Evolutionary conservation across 1,140 invertebrate species (phyloP).

Genomic region (Trichomalopsis sarcophagae): DNA sequence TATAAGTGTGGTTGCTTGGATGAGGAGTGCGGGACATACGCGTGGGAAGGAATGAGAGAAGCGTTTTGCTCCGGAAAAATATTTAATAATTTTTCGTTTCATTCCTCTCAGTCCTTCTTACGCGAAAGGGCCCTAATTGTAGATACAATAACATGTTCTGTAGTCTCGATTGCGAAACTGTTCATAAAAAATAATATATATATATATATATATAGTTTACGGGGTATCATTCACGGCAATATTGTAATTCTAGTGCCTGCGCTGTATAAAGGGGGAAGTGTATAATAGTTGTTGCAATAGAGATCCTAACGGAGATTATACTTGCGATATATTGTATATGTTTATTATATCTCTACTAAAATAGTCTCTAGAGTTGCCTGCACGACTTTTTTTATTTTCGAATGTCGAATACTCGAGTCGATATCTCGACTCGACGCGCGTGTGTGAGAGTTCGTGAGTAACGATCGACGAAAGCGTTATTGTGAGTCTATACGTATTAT

Average conservation of each 20-base stretch:
- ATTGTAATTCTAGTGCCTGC: slow-evolving; percentile 56
- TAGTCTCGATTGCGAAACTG: slow-evolving; percentile 7
- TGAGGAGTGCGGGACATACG: not conserved
- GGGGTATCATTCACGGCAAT: slow-evolving; percentile 48
- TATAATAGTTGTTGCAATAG: slow-evolving; percentile 51
- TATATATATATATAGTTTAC: slow-evolving; percentile 22
- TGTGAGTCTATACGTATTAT: not conserved
- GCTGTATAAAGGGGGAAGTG: slow-evolving; percentile 41
- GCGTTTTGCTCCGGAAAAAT: too few species aligned
- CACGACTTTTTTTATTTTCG: not conserved
- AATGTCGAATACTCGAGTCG: too few species aligned
- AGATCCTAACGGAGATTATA: slow-evolving; percentile 11
- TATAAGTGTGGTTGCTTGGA: not conserved
- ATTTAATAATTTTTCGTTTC: too few species aligned
- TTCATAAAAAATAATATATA: not conserved
- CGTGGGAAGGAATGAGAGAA: too few species aligned
- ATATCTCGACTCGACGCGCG: too few species aligned
- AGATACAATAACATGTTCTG: slow-evolving; percentile 18
- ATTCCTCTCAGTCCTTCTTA: too few species aligned
- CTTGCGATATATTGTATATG: slow-evolving; percentile 23
- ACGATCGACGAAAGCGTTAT: slow-evolving; percentile 7
- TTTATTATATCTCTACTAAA: slow-evolving; percentile 21
- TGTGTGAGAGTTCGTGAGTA: not conserved
- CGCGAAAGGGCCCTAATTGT: not conserved
- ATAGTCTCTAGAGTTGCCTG: not conserved